Evolutionary conservation across 2,888 invertebrate genomes (phyloP).

Genomic region (Blomia tropicalis): DNA sequence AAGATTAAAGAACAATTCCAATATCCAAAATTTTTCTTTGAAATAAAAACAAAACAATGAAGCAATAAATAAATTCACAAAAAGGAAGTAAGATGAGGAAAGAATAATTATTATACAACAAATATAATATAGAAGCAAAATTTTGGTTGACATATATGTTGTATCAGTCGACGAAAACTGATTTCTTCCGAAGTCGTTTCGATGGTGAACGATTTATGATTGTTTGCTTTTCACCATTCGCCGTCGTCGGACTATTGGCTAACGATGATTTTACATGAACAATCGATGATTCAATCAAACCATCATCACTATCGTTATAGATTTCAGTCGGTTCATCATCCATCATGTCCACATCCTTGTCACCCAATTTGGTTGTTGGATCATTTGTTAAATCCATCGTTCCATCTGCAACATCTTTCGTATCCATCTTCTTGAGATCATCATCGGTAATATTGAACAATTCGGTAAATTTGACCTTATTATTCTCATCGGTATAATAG

Average conservation of each 20-base stretch:
- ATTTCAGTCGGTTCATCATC: background rate
- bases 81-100: no score
- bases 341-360: background rate
- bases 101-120: no score
- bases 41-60: no score
- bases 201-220: background rate
- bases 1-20: no score
- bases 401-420: background rate
- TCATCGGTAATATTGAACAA: conserved; percentile 71
- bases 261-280: background rate
- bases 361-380: no score
- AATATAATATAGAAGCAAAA: no score
- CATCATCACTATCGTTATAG: conserved; percentile 16
- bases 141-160: no score
- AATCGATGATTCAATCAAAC: conserved; percentile 13
- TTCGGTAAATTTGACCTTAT: conserved; percentile 68
- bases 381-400: no score
- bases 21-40: no score
- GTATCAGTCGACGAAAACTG: conserved; percentile 8
- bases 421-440: conserved; percentile 14
- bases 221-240: background rate
- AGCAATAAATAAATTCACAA: no score
- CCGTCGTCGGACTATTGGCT: background rate
- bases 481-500: conserved; percentile 68
- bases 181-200: conserved; percentile 18